Evolutionary conservation across 2,888 invertebrate genomes (phyloP), one percentile per base, ranked within the genome.

Genomic region (Argyra leucocephala): DNA sequence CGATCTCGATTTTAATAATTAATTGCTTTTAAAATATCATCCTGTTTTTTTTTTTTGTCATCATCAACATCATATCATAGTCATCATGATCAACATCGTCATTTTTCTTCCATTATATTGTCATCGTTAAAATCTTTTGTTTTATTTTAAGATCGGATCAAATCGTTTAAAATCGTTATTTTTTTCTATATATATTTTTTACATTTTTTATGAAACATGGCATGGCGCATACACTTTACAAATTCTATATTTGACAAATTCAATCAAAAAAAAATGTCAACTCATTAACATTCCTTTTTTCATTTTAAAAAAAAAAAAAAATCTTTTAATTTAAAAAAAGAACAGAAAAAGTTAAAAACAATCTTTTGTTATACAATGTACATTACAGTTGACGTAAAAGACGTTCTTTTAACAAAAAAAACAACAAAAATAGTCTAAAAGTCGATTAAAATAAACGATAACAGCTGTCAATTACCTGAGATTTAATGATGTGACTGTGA

Each of bases 261-360:
- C 5, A 48, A 48, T 48, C n/a, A 48, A 48, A 48, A 48, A n/a
- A n/a, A 48, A 12, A 48, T 48, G 48, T 48, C 48, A 48, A 48
- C 48, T 48, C 48, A 48, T 48, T 48, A 48, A 48, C 48, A 48
- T 48, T 48, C 48, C 48, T n/a, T n/a, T n/a, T n/a, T n/a, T n/a
- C n/a, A n/a, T n/a, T n/a, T n/a, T n/a, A n/a, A n/a, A n/a, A n/a
- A n/a, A n/a, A n/a, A n/a, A n/a, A n/a, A n/a, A n/a, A n/a, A n/a
- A n/a, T n/a, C n/a, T n/a, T n/a, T n/a, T n/a, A n/a, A n/a, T n/a
- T n/a, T n/a, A n/a, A n/a, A n/a, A n/a, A n/a, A n/a, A n/a, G 31
- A 10, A 31, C 31, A 31, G 12, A 7, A 31, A 48, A 48, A 48
- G n/a, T n/a, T n/a, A n/a, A n/a, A n/a, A n/a, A n/a, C n/a, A n/a